Conservation (phyloP, 2,113 vertebrate genomes). For the Austrofundulus limnaeus region DNA sequence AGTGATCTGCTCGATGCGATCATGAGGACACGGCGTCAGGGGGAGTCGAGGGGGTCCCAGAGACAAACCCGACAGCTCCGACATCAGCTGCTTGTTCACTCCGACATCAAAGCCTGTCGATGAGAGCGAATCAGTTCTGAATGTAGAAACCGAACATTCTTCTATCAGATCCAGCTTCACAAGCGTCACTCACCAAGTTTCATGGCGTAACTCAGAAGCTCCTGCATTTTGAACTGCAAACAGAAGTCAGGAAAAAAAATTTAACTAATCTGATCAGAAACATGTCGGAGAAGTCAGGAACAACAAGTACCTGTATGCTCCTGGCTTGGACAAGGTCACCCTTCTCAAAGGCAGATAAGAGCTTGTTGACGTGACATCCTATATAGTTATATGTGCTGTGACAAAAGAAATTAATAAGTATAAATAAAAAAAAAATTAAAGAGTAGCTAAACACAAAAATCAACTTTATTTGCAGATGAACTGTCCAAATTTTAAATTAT, state of each 20-base stretch:
- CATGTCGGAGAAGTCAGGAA: background rate
- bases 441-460: no score
- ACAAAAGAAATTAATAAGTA: conserved; percentile 17
- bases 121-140: background rate
- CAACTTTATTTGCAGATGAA: no score
- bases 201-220: conserved; percentile 64
- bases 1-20: conserved; percentile 57
- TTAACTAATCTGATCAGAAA: background rate
- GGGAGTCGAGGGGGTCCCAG: conserved; percentile 94
- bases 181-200: conserved; percentile 65
- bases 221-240: conserved; percentile 74
- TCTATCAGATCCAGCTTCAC: no score
- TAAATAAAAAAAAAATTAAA: background rate
- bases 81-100: conserved; percentile 92
- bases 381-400: conserved; percentile 93
- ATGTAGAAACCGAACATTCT: background rate
- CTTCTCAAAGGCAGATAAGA: conserved; percentile 83
- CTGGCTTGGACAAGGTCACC: conserved; percentile 79
- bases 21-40: conserved; percentile 71
- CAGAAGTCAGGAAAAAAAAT: conserved; percentile 19
- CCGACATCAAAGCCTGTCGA: conserved; percentile 87
- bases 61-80: conserved; percentile 83
- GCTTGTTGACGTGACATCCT: conserved; percentile 77
- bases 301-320: conserved; percentile 82
- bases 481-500: no score